These are phyloP conservation scores for Agrochola lota DNA, from an alignment of 2,888 invertebrate species.

Conservation along the genomic window DNA sequence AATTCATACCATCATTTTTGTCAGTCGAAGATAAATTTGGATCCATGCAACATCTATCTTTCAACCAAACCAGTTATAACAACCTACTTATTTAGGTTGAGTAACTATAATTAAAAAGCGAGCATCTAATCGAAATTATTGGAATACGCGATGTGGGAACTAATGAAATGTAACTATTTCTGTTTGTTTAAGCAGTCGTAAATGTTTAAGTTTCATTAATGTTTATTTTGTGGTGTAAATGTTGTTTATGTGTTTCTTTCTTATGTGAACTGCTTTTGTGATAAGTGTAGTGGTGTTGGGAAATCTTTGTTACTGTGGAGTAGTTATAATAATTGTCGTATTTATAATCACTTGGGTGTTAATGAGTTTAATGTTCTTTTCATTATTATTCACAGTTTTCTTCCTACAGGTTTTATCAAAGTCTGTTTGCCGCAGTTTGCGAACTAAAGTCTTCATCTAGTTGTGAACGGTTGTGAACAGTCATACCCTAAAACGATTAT, in stretches of 20 bases:
- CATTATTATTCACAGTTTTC: too few relatives aligned
- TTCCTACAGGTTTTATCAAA: not conserved
- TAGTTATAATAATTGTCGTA: not conserved
- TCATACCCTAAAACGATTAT: too few relatives aligned
- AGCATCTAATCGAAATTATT: slow-evolving; percentile 54
- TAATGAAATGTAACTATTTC: slow-evolving; percentile 60
- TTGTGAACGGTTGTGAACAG: too few relatives aligned
- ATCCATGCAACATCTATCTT: slow-evolving; percentile 55
- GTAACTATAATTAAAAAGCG: slow-evolving; percentile 62
- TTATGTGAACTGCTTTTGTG: slow-evolving; percentile 24
- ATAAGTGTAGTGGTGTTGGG: too few relatives aligned
- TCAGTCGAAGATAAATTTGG: slow-evolving; percentile 43
- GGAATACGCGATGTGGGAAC: slow-evolving; percentile 50
- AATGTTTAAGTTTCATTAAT: slow-evolving; percentile 48
- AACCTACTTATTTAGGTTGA: slow-evolving; percentile 48
- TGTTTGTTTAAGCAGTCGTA: slow-evolving; percentile 57
- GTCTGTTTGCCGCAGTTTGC: too few relatives aligned
- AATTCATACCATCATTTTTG: slow-evolving; percentile 32
- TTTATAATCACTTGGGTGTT: not conserved
- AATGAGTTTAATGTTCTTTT: not conserved
- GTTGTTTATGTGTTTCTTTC: slow-evolving; percentile 54
- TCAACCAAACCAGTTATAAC: slow-evolving; percentile 44
- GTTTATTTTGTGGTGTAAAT: slow-evolving; percentile 49
- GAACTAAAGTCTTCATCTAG: too few relatives aligned
- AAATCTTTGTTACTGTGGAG: too few relatives aligned